Evolutionary conservation across 1,140 invertebrate genomes (phyloP).

Genomic region (Ctenoplectra terminalis): DNA sequence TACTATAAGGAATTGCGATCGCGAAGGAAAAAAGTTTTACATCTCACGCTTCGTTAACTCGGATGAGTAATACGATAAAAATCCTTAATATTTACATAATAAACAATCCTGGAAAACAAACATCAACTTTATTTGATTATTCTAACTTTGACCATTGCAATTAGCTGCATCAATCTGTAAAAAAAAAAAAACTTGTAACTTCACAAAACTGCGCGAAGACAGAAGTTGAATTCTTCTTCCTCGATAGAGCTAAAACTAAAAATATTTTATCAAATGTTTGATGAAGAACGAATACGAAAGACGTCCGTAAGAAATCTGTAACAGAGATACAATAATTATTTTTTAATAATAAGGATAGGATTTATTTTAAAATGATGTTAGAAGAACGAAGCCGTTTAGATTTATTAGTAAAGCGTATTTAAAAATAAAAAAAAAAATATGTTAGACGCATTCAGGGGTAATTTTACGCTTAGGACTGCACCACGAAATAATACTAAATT

Average conservation of each 20-base stretch:
- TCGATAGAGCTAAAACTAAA: neutral
- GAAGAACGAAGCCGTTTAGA: neutral
- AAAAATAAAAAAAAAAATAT: too few species aligned
- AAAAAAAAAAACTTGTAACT: neutral
- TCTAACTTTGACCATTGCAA: neutral
- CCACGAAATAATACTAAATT: neutral
- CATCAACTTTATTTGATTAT: neutral
- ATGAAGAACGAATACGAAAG: neutral
- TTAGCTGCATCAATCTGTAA: conserved; percentile 6
- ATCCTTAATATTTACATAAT: neutral
- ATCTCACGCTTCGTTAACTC: neutral
- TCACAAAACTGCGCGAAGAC: neutral
- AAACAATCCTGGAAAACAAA: conserved; percentile 2
- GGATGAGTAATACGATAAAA: neutral
- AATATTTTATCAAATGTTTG: neutral
- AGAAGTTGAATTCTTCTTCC: too few species aligned
- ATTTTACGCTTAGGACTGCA: neutral
- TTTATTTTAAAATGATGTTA: neutral
- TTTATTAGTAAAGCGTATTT: too few species aligned
- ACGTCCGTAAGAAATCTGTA: neutral
- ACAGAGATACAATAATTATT: conserved; percentile 8
- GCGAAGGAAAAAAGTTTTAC: neutral
- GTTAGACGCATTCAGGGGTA: too few species aligned
- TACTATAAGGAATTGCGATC: neutral
- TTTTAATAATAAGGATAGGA: neutral